phyloP scores from a whole-genome alignment of 2,797 vertebrate genomes.

The Sardinella longiceps region DNA sequence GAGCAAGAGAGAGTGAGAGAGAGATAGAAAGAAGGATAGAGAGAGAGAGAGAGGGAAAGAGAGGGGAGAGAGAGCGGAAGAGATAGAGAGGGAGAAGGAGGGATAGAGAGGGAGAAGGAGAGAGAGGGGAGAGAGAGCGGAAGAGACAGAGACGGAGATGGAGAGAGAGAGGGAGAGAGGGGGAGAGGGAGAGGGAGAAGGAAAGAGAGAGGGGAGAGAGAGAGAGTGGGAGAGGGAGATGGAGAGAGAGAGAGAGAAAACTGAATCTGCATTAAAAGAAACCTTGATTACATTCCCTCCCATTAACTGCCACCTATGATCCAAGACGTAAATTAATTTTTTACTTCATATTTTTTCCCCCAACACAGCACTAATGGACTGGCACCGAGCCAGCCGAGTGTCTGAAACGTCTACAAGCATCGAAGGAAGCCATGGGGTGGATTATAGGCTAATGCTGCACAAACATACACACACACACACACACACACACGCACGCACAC shows the following conservation, averaged over 20 bases:
- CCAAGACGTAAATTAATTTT: slow-evolving; percentile 21
- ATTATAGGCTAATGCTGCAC: background rate
- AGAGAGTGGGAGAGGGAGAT: too few relatives aligned
- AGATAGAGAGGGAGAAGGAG: too few relatives aligned
- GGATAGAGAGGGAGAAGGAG: too few relatives aligned
- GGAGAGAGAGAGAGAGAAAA: background rate
- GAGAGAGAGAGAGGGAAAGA: too few relatives aligned
- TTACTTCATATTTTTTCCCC: slow-evolving; percentile 17
- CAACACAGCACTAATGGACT: slow-evolving; percentile 13
- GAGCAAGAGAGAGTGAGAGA: too few relatives aligned
- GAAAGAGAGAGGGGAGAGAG: too few relatives aligned
- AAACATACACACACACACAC: background rate
- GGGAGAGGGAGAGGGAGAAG: too few relatives aligned
- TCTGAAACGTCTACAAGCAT: background rate
- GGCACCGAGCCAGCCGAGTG: background rate
- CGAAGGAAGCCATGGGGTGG: background rate
- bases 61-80: too few relatives aligned
- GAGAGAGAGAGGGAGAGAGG: too few relatives aligned
- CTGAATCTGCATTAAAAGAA: slow-evolving; percentile 30
- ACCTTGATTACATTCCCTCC: slow-evolving; percentile 25
- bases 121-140: too few relatives aligned
- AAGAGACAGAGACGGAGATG: too few relatives aligned
- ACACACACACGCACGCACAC: background rate
- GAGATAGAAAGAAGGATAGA: too few relatives aligned
- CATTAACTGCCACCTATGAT: background rate